These are phyloP conservation scores for Drosophila yakuba DNA, from an alignment of 1,140 invertebrate species.

Conservation along the genomic window DNA sequence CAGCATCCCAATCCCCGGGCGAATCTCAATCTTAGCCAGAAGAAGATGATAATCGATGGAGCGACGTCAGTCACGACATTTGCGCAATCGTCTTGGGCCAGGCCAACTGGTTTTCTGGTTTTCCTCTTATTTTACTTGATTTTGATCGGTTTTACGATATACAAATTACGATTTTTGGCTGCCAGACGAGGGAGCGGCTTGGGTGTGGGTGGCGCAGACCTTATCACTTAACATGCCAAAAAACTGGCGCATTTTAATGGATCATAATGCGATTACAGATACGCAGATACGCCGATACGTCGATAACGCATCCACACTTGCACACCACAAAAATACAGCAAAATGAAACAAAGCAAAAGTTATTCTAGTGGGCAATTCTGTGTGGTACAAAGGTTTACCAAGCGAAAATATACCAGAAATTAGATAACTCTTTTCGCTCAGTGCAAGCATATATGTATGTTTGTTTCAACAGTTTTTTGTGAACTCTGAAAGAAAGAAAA, in stretches of 20 bases:
- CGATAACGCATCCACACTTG: constrained; percentile 9
- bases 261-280: constrained; percentile 23
- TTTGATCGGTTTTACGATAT: background rate
- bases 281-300: constrained; percentile 14
- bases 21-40: constrained; percentile 10
- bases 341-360: background rate
- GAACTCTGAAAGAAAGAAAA: constrained; percentile 16
- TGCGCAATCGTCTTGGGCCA: constrained; percentile 50
- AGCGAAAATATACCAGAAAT: background rate
- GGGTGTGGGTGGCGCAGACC: constrained; percentile 7
- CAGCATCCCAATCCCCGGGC: constrained; percentile 1
- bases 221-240: constrained; percentile 1
- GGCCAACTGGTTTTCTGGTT: constrained; percentile 25
- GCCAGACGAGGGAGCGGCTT: constrained; percentile 3
- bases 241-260: constrained; percentile 6
- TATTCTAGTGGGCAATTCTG: background rate
- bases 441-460: background rate
- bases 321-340: background rate
- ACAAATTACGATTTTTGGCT: too few species aligned
- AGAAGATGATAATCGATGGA: constrained; percentile 36
- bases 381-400: background rate
- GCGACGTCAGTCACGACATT: constrained; percentile 63
- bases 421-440: background rate
- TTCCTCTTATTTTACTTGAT: background rate
- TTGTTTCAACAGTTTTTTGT: background rate